phyloP scores from a whole-genome alignment of 2,113 vertebrate species.

The Rhinogobius similis region DNA sequence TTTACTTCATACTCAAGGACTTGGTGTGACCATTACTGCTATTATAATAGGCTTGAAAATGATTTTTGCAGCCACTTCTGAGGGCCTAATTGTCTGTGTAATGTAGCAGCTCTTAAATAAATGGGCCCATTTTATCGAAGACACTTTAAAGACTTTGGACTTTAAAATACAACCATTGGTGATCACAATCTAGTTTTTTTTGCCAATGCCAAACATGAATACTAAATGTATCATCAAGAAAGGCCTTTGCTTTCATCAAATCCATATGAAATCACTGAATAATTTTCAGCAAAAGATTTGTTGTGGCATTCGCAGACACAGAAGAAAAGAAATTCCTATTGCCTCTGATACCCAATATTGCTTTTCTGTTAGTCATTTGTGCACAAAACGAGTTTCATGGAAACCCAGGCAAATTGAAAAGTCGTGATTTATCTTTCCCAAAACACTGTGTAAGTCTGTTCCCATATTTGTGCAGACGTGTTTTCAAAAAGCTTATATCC shows the following conservation, averaged over 20 bases:
- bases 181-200: too few relatives aligned
- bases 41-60: constrained; percentile 21
- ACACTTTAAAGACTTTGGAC: constrained; percentile 14
- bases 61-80: constrained; percentile 20
- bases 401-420: neutral
- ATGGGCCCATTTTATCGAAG: constrained; percentile 12
- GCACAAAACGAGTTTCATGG: neutral
- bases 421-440: neutral
- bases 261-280: neutral
- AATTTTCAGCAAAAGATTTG: neutral
- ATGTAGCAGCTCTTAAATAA: constrained; percentile 39
- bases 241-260: neutral
- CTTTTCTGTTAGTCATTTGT: neutral
- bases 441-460: neutral
- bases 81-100: constrained; percentile 30
- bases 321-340: neutral
- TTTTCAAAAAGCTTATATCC: constrained; percentile 11
- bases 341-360: neutral
- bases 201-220: neutral
- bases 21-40: neutral
- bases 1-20: constrained; percentile 7
- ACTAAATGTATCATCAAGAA: neutral
- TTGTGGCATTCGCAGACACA: neutral
- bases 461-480: neutral
- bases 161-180: neutral